These are phyloP conservation scores for Anadara kagoshimensis DNA, from an alignment of 1,140 invertebrate species.

Conservation along the genomic window DNA sequence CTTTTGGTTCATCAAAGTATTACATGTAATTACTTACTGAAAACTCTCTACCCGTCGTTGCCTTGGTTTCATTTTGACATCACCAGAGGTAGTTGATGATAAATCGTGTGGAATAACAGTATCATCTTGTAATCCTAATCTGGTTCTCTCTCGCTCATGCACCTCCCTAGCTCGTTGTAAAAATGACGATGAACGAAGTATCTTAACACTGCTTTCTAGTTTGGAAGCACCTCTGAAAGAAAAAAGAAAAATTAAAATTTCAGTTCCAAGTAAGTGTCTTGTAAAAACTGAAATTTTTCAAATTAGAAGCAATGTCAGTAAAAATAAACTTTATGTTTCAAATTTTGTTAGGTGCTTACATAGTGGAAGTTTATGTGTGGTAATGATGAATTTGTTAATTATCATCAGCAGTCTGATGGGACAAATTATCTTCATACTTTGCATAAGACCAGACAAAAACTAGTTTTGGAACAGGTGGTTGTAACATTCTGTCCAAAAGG, in stretches of 20 bases:
- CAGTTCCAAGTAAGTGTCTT: neutral
- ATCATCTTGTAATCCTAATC: slow-evolving; percentile 37
- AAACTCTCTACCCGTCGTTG: slow-evolving; percentile 37
- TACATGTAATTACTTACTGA: slow-evolving; percentile 27
- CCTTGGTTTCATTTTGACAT: slow-evolving; percentile 27
- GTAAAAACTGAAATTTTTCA: neutral
- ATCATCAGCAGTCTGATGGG: no score
- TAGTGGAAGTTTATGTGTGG: no score
- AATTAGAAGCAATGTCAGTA: neutral
- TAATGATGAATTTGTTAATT: no score
- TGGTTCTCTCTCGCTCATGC: slow-evolving; percentile 32
- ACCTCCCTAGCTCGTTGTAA: slow-evolving; percentile 37
- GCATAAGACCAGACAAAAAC: no score
- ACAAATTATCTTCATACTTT: no score
- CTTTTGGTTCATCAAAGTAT: no score
- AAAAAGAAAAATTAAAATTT: neutral
- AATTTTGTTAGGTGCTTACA: no score
- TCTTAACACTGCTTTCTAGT: slow-evolving; percentile 36
- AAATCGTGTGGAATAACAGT: slow-evolving; percentile 21
- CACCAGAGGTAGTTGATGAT: slow-evolving; percentile 5
- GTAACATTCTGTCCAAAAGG: no score
- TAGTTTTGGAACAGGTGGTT: no score
- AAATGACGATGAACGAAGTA: slow-evolving; percentile 39
- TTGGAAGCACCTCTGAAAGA: slow-evolving; percentile 37
- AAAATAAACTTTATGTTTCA: no score